Percentiles rank a stretch among this genome's conserved stretches.
phyloP scores from a whole-genome alignment of 2,797 vertebrate species.

The Eleutherodactylus coqui region DNA sequence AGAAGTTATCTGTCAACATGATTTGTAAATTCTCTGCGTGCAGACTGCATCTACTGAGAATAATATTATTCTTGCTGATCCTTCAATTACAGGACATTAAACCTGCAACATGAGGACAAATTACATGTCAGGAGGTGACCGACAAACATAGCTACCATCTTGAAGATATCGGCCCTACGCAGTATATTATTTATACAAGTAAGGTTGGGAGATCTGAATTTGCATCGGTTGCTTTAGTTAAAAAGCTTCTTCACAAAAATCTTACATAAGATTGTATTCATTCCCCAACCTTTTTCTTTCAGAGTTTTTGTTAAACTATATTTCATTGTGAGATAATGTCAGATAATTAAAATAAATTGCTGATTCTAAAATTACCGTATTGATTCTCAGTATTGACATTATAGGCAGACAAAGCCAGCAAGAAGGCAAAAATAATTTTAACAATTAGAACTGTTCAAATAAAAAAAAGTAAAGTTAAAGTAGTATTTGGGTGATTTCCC shows the following conservation, averaged over 20 bases:
- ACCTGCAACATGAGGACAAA: constrained; percentile 39
- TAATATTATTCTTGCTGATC: constrained; percentile 45
- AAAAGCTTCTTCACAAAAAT: not conserved
- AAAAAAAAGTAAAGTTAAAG: no score
- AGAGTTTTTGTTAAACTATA: constrained; percentile 15
- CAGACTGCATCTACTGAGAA: constrained; percentile 33
- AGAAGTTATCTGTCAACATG: constrained; percentile 27
- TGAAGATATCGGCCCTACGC: not conserved
- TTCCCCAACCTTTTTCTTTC: not conserved
- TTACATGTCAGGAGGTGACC: constrained; percentile 29
- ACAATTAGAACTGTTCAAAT: not conserved
- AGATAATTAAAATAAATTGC: constrained; percentile 10
- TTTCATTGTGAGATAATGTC: not conserved
- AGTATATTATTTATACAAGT: not conserved
- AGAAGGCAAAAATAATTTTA: not conserved
- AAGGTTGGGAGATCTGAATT: not conserved
- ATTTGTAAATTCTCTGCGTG: constrained; percentile 26
- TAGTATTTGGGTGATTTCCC: no score
- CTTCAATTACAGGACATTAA: constrained; percentile 43
- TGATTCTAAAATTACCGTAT: not conserved
- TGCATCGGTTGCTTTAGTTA: not conserved
- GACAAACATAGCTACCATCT: not conserved
- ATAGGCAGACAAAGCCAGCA: not conserved
- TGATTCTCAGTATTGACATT: constrained; percentile 12
- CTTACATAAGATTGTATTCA: not conserved